Evolutionary conservation across 2,797 vertebrate genomes (phyloP), one percentile per base, ranked within the genome.

Genomic region (Salarias fasciatus): DNA sequence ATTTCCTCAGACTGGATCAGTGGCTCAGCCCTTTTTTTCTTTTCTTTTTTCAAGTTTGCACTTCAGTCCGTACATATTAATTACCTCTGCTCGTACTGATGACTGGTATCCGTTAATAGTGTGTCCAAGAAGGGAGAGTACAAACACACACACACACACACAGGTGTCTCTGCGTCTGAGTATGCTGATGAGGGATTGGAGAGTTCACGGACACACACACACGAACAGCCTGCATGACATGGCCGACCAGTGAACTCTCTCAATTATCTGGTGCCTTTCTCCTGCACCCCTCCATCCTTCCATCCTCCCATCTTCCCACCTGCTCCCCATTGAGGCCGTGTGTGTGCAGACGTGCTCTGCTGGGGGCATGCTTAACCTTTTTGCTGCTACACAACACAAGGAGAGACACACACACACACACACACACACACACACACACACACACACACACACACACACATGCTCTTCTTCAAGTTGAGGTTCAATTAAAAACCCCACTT

Each of bases 341-440:
- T 87, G 72, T 84, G 84, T 82, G 82, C 75, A 77, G 83, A 84
- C 78, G 55, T n/a, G 63, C 74, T 80, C 81, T 86, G 86, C 78
- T 87, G 77, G 86, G 87, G 89, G 86, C 86, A 86, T 83, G 80
- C 88, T 88, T 92, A 92, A 91, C 90, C 86, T 91, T 92, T 85
- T 86, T 49, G 58, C 75, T 76, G 74, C 86, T 82, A 62, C 53
- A 72, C 72, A 80, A 83, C 79, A 86, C 62, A 72, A 74, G 66
- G 53, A 80, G 76, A 75, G 66, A 55, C 61, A 81, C 53, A 82
- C 80, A 77, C 72, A 79, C 69, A 64, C n/a, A n/a, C n/a, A 55
- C 61, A 81, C 53, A 82, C 80, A 55, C 61, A 81, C 53, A 82
- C 80, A 55, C 61, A 81, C 53, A 82, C 80, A 55, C 61, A 81